Percentiles rank a stretch among this genome's conserved stretches.
phyloP scores from a whole-genome alignment of 1,140 invertebrate genomes.

The Gryllus bimaculatus region DNA sequence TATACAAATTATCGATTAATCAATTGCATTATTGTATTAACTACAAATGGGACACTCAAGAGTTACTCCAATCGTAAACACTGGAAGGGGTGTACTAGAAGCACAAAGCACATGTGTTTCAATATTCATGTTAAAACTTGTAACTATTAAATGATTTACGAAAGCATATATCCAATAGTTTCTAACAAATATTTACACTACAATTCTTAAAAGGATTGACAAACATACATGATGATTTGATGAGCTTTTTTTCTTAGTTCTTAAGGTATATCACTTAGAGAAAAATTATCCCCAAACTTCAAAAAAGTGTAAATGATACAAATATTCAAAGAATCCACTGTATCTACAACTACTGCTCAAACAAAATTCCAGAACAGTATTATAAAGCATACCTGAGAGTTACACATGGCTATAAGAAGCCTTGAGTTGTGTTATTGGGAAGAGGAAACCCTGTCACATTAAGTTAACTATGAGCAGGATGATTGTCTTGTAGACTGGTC shows the following conservation, averaged over 20 bases:
- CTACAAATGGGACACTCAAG: too few relatives aligned
- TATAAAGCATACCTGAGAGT: neutral
- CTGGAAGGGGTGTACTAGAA: too few relatives aligned
- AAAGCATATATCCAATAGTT: neutral
- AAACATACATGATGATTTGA: neutral
- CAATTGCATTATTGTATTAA: too few relatives aligned
- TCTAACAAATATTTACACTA: neutral
- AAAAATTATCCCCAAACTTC: neutral
- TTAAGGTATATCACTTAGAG: neutral
- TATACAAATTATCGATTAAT: neutral
- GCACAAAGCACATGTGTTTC: too few relatives aligned
- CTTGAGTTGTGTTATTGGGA: neutral
- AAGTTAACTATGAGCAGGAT: neutral
- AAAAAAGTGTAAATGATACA: neutral
- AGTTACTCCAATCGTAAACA: too few relatives aligned
- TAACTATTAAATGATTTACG: neutral
- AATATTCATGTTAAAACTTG: neutral
- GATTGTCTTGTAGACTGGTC: neutral
- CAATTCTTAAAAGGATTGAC: neutral
- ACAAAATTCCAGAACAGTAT: neutral
- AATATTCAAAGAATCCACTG: neutral
- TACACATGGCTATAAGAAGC: too few relatives aligned
- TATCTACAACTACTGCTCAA: neutral
- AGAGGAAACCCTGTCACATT: neutral
- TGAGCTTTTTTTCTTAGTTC: too few relatives aligned